Base-by-base conservation (phyloP, 2,888 invertebrate species). In the Cerastoderma edule region DNA sequence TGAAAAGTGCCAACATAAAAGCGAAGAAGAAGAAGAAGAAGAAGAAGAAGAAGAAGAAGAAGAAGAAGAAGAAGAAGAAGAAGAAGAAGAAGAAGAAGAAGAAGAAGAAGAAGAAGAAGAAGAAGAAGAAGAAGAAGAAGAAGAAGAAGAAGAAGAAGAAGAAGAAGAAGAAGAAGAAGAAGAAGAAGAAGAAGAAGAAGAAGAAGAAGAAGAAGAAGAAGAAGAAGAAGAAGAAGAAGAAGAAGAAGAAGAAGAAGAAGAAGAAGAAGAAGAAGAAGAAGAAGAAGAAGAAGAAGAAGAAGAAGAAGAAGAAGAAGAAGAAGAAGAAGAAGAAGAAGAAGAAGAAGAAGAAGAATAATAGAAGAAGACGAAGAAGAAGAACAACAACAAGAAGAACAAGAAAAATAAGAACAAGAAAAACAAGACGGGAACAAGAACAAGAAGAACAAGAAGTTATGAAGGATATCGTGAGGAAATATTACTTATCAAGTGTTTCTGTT, bases 261-360 rank as follows among this genome's bases (percentile, higher is more conserved):
- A 10, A 44, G 44, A 10, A 16, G 19, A 44, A 16, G 19, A 44
- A 16, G 19, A 44, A 13, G 19, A 44, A 16, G 44, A 13, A 16
- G 19, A 44, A 16, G 19, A 44, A 10, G 19, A 13, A 44, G 19
- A 44, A 44, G 19, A 44, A 16, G 19, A 16, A 16, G 19, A 44
- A 16, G n/a, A 53, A 8, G 53, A 53, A 53, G 22, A 16, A 8
- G 22, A 53, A 53, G 8, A 8, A n/a, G 53, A 22, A 8, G 53
- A 53, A 53, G 53, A 53, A 16, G 19, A n/a, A 19, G 22, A 53
- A 53, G 22, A 53, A 8, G 53, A 53, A 6, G 53, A 53, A 53
- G 10, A n/a, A n/a, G n/a, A n/a, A n/a, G n/a, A n/a, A n/a, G n/a
- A n/a, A n/a, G n/a, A n/a, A n/a, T n/a, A n/a, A n/a, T n/a, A n/a